Percentiles rank a stretch among this genome's conserved stretches.
These are phyloP conservation scores for Pocillopora damicornis DNA, from an alignment of 64 coral and sea anemone genomes.

Conservation along the genomic window DNA sequence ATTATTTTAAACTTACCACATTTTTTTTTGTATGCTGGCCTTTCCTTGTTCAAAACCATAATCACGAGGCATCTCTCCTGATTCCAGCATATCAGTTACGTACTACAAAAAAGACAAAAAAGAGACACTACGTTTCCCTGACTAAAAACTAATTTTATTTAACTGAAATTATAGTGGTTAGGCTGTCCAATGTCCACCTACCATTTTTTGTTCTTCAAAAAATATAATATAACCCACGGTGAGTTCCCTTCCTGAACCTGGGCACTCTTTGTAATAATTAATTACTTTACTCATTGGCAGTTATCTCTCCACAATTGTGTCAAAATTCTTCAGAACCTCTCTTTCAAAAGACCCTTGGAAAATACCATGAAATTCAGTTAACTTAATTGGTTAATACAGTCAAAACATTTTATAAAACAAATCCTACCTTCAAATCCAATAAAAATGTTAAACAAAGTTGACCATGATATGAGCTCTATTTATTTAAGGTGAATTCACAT, in stretches of 20 bases:
- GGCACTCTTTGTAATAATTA: not conserved
- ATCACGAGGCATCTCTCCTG: no score
- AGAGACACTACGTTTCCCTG: no score
- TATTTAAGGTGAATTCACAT: no score
- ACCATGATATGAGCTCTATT: no score
- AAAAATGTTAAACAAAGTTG: not conserved
- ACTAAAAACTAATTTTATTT: no score
- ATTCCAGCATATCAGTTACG: not conserved
- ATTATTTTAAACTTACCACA: no score
- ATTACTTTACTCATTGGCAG: not conserved
- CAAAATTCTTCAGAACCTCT: constrained; percentile 42
- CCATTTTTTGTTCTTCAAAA: constrained; percentile 8
- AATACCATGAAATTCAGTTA: no score
- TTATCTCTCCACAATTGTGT: not conserved
- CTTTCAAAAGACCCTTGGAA: constrained; percentile 35
- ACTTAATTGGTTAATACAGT: no score
- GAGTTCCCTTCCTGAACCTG: not conserved
- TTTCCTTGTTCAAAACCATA: no score
- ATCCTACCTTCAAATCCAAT: not conserved
- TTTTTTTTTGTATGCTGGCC: not conserved
- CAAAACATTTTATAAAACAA: no score
- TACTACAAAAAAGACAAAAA: not conserved
- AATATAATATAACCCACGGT: not conserved
- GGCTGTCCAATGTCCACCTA: not conserved
- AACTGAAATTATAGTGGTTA: not conserved